These are phyloP conservation scores for Meriones psammophilus DNA, from an alignment of 2,797 vertebrate genomes.

Conservation along the genomic window DNA sequence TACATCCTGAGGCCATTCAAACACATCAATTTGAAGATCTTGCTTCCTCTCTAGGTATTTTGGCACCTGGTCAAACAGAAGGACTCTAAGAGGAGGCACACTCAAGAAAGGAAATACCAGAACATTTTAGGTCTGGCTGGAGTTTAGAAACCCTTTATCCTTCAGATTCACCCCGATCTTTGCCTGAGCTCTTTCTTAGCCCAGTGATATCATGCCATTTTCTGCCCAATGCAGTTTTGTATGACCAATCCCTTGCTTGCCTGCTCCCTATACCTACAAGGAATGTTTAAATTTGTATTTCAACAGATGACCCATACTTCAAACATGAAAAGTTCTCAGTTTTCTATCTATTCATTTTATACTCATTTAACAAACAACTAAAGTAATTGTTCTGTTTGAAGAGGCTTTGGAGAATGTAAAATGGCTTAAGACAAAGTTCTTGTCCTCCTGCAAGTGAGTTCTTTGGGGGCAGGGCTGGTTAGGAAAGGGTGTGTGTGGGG, in stretches of 20 bases:
- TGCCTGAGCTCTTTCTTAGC: background rate
- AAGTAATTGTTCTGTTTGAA: background rate
- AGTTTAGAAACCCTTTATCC: background rate
- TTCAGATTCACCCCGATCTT: no score
- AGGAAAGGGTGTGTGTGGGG: no score
- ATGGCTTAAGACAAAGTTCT: background rate
- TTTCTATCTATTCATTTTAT: background rate
- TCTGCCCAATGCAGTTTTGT: background rate
- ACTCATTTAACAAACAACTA: background rate
- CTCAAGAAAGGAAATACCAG: no score
- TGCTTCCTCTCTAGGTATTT: no score
- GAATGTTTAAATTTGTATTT: background rate
- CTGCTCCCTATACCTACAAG: background rate
- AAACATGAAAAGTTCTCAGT: background rate
- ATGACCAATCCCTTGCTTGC: background rate
- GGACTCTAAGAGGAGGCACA: background rate
- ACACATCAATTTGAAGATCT: background rate
- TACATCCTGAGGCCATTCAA: background rate
- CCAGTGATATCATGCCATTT: background rate
- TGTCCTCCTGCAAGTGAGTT: background rate
- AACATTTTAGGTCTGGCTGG: no score
- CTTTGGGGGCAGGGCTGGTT: background rate
- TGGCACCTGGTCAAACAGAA: background rate
- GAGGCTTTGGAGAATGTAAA: background rate
- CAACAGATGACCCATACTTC: background rate